phyloP scores from a whole-genome alignment of 2,797 vertebrate genomes.

The Tangara arthus region DNA sequence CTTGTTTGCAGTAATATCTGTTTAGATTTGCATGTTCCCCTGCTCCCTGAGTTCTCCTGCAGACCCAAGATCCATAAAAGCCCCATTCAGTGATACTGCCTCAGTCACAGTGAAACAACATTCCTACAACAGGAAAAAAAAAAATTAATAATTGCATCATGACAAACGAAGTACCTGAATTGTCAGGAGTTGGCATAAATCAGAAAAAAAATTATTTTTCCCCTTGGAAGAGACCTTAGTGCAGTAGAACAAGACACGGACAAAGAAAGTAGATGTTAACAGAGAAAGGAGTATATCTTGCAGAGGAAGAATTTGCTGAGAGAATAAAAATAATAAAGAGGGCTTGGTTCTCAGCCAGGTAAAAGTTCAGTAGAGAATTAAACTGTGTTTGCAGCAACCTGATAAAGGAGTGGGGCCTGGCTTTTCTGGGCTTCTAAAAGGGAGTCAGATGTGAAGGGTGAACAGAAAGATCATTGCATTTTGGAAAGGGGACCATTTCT shows the following conservation, averaged over 20 bases:
- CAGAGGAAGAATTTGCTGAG: not conserved
- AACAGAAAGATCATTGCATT: not conserved
- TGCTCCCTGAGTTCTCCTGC: accelerated
- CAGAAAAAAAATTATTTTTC: not conserved
- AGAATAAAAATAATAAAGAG: not conserved
- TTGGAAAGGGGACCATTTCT: not conserved
- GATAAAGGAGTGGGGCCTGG: not conserved
- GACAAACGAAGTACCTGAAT: not conserved
- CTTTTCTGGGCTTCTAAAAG: not conserved
- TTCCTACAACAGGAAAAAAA: not conserved
- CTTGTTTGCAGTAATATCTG: not conserved
- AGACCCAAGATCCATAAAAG: not conserved
- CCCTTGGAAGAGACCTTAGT: not conserved
- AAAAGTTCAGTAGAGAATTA: not conserved
- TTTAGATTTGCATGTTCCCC: not conserved
- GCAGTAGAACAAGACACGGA: not conserved
- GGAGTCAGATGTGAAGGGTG: not conserved
- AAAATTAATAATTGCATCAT: not conserved
- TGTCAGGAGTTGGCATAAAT: not conserved
- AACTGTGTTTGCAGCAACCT: not conserved
- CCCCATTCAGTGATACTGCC: not conserved
- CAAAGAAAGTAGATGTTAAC: not conserved
- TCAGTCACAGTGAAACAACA: not conserved
- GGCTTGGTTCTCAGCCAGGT: not conserved
- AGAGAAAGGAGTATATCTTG: not conserved